Evolutionary conservation across 2,113 vertebrate genomes (phyloP).

Genomic region (Takifugu bimaculatus): DNA sequence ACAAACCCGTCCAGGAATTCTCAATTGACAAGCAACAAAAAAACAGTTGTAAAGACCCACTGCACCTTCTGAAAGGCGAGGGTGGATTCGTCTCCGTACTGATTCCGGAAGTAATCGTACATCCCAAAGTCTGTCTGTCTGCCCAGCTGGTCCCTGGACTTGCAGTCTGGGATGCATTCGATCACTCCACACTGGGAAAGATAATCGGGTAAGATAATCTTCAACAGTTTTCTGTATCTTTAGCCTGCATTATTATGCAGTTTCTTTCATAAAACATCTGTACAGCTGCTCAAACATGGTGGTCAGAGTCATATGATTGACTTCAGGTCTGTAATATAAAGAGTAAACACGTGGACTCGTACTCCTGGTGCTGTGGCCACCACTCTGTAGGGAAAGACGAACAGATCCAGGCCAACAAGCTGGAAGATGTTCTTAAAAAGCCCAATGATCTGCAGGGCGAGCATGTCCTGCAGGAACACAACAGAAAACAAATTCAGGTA

Average conservation of each 20-base stretch:
- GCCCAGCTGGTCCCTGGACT: slow-evolving; percentile 95
- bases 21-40: neutral
- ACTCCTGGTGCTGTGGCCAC: slow-evolving; percentile 97
- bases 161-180: slow-evolving; percentile 98
- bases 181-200: slow-evolving; percentile 90
- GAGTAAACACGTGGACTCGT: slow-evolving; percentile 43
- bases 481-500: neutral
- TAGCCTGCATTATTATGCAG: too few relatives aligned
- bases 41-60: neutral
- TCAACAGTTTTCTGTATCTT: neutral
- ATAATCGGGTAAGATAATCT: neutral
- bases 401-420: slow-evolving; percentile 94
- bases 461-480: slow-evolving; percentile 84
- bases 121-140: slow-evolving; percentile 97
- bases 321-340: neutral
- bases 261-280: too few relatives aligned
- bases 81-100: slow-evolving; percentile 95
- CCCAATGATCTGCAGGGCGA: slow-evolving; percentile 97
- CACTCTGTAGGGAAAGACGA: slow-evolving; percentile 96
- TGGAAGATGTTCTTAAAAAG: slow-evolving; percentile 99
- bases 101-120: slow-evolving; percentile 98
- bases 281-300: too few relatives aligned
- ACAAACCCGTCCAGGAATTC: too few relatives aligned
- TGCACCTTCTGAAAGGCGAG: slow-evolving; percentile 94
- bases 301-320: neutral